A percentile compares a stretch with the other conserved stretches of the same genome.
Conservation (phyloP, 2,888 invertebrate species). For the Phragmatobia fuliginosa region DNA sequence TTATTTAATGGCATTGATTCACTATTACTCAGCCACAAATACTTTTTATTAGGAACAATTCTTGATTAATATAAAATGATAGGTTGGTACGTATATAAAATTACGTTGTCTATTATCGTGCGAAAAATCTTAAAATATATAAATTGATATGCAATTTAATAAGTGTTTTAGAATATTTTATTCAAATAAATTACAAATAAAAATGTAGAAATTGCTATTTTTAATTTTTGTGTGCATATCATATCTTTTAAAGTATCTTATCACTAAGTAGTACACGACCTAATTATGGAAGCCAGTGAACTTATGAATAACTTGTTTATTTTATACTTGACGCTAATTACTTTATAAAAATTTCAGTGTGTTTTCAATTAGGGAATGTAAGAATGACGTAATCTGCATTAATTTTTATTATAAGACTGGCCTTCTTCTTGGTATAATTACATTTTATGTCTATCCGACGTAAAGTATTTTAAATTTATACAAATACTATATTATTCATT, state of each 20-base stretch:
- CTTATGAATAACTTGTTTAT: slow-evolving; percentile 9
- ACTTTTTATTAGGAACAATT: neutral
- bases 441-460: neutral
- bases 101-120: neutral
- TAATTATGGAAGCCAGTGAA: neutral
- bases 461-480: slow-evolving; percentile 17
- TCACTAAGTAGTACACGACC: slow-evolving; percentile 7
- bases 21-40: neutral
- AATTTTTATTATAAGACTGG: neutral
- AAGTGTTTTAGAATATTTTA: neutral
- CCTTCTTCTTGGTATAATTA: neutral
- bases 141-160: neutral
- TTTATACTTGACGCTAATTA: slow-evolving; percentile 15
- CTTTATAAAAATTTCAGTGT: slow-evolving; percentile 7
- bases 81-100: neutral
- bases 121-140: neutral
- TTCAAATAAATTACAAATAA: neutral
- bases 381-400: slow-evolving; percentile 5
- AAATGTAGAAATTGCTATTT: neutral
- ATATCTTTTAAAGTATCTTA: neutral
- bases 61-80: neutral
- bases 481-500: neutral
- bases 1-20: neutral
- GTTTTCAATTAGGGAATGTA: slow-evolving; percentile 16
- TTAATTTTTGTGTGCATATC: neutral